Evolutionary conservation across 2,113 vertebrate species (phyloP).

Genomic region (Aix galericulata): DNA sequence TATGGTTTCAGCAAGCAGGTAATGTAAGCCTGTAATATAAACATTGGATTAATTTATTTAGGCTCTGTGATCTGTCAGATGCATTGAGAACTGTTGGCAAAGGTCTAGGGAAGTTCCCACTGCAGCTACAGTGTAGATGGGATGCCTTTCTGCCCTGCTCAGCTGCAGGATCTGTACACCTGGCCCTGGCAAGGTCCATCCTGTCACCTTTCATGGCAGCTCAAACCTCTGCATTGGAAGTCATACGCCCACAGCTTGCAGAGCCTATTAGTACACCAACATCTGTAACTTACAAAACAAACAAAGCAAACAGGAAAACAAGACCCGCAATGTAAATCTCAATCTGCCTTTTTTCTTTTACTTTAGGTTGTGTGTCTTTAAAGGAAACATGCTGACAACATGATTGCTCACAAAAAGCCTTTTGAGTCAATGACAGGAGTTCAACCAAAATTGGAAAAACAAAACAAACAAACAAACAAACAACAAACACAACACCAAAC

Average conservation of each 20-base stretch:
- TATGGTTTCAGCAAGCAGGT: constrained; percentile 36
- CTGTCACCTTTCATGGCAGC: neutral
- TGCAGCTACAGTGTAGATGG: neutral
- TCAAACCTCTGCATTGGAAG: constrained; percentile 17
- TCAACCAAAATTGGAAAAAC: constrained; percentile 23
- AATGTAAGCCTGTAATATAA: neutral
- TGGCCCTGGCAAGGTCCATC: neutral
- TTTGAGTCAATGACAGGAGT: constrained; percentile 40
- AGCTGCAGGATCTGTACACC: neutral
- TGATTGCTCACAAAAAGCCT: constrained; percentile 32
- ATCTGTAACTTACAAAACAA: neutral
- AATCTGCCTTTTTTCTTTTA: constrained; percentile 41
- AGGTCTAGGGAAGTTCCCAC: constrained; percentile 16
- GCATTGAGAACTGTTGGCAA: constrained; percentile 43
- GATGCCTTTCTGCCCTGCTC: constrained; percentile 4
- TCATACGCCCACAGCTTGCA: neutral
- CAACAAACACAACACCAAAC: no score
- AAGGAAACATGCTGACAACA: constrained; percentile 53
- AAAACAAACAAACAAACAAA: neutral
- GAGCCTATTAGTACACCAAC: neutral
- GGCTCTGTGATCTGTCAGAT: constrained; percentile 11
- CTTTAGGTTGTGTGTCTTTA: constrained; percentile 36
- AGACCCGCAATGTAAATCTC: constrained; percentile 21
- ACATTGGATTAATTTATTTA: constrained; percentile 39
- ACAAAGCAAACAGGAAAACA: no score